These are phyloP conservation scores for Tragelaphus strepsiceros DNA, from an alignment of 2,113 vertebrate species.

Conservation along the genomic window DNA sequence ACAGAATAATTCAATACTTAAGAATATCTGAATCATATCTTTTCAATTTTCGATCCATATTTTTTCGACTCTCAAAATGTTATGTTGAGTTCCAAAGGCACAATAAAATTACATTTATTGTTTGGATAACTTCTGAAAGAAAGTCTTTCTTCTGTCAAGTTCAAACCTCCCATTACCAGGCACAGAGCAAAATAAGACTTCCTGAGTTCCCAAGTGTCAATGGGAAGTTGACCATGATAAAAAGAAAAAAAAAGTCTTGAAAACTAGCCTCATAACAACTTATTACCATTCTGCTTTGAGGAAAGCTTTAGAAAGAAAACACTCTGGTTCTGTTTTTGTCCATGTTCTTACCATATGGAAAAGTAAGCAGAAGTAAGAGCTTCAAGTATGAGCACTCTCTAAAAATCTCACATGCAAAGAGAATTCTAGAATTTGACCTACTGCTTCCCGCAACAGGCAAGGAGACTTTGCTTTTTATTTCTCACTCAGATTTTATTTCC, in stretches of 20 bases:
- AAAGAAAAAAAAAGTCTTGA: neutral
- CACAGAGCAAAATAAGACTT: neutral
- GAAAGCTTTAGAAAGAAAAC: neutral
- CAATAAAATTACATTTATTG: neutral
- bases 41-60: neutral
- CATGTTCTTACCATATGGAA: neutral
- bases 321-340: neutral
- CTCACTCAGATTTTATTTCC: neutral
- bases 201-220: neutral
- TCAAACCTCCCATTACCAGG: neutral
- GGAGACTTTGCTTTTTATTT: neutral
- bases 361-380: neutral
- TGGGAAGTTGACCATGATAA: neutral
- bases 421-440: neutral
- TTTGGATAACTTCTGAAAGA: neutral
- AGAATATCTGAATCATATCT: neutral
- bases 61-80: neutral
- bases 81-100: neutral
- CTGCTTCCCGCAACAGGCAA: rapidly evolving
- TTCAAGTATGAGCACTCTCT: neutral
- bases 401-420: neutral
- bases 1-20: neutral
- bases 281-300: neutral
- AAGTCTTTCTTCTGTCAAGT: neutral
- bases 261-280: neutral